Percentiles rank a stretch among this genome's conserved stretches.
Conservation (phyloP, 2,797 vertebrate genomes). For the Pantherophis vulpinus region DNA sequence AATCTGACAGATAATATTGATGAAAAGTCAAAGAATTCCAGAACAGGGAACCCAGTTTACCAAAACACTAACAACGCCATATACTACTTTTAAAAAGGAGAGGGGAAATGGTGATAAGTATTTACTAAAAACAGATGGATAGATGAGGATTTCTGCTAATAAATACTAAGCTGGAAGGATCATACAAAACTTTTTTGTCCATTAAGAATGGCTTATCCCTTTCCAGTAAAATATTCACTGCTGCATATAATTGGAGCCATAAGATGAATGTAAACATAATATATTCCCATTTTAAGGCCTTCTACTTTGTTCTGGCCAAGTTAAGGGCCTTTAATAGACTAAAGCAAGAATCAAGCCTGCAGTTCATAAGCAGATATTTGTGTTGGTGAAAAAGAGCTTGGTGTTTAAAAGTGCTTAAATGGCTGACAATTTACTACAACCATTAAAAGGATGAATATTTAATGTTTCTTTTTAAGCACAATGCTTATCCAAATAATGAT, state of each 20-base stretch:
- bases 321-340: constrained; percentile 2
- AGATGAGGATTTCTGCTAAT: background rate
- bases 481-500: constrained; percentile 46
- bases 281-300: background rate
- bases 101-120: background rate
- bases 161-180: background rate
- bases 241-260: background rate
- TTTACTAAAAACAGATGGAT: background rate
- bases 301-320: background rate
- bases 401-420: constrained; percentile 39
- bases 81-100: background rate
- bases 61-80: background rate
- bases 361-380: constrained; percentile 11
- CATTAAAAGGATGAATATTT: constrained; percentile 60
- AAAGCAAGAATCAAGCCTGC: background rate
- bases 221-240: background rate
- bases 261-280: constrained; percentile 14
- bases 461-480: constrained; percentile 50
- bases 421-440: constrained; percentile 46
- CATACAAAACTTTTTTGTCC: background rate
- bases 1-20: background rate
- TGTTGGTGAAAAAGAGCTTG: constrained; percentile 11
- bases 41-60: background rate
- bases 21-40: background rate
- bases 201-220: background rate